A percentile compares a stretch with the other conserved stretches of the same genome.
Evolutionary conservation across 1,140 invertebrate genomes (phyloP).

Genomic region (Holotrichia oblita): DNA sequence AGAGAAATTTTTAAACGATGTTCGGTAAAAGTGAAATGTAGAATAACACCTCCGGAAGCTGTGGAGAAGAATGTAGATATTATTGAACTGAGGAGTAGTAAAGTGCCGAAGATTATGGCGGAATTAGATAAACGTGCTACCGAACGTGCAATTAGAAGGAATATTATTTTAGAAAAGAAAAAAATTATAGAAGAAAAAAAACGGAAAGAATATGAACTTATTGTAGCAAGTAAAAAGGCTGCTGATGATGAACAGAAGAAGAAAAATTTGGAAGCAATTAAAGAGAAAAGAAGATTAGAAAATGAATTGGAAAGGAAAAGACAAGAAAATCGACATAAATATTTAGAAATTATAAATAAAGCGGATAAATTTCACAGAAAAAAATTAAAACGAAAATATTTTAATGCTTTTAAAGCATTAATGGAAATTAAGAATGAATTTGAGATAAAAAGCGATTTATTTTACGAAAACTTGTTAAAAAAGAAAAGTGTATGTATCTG

Average conservation of each 20-base stretch:
- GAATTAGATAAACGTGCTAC: constrained; percentile 71
- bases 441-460: constrained; percentile 60
- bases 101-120: constrained; percentile 70
- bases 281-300: constrained; percentile 68
- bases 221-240: constrained; percentile 62
- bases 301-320: constrained; percentile 66
- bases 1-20: constrained; percentile 67
- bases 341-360: constrained; percentile 64
- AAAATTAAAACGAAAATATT: constrained; percentile 64
- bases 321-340: constrained; percentile 65
- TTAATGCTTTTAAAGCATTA: constrained; percentile 64
- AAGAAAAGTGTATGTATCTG: constrained; percentile 61
- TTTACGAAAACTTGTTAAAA: constrained; percentile 62
- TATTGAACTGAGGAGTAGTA: constrained; percentile 51
- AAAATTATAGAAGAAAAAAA: constrained; percentile 68
- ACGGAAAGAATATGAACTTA: constrained; percentile 64
- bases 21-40: constrained; percentile 61
- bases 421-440: constrained; percentile 65
- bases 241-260: constrained; percentile 71
- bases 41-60: constrained; percentile 52
- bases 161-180: constrained; percentile 69
- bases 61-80: constrained; percentile 58
- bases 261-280: constrained; percentile 66
- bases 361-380: constrained; percentile 68
- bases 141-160: constrained; percentile 68